Evolutionary conservation across 2,797 vertebrate genomes (phyloP), one percentile per base, ranked within the genome.

Genomic region (Uromys caudimaculatus): DNA sequence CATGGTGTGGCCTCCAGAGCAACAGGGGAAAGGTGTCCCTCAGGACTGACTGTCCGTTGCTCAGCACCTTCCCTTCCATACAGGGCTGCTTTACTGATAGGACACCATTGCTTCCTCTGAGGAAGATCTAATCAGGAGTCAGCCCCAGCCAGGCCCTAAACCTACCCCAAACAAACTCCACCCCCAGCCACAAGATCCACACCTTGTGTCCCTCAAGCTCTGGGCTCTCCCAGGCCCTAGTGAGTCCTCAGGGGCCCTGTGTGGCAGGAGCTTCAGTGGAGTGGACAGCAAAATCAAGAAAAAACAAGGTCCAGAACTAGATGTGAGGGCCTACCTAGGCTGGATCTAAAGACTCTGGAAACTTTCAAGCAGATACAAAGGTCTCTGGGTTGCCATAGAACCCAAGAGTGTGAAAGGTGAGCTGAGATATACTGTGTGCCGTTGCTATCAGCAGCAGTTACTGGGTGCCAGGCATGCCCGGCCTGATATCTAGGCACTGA

Each of bases 291-390:
- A 81, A 67, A 71, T 32, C 71, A 78, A 73, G 79, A 77, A 38
- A 32, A 32, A 11, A 1, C 38, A 38, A 47, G 23, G 0, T 50
- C 52, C 64, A 19, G 23, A 69, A 29, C 4, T 5, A 29, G 58
- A 73, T 24, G 0, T 11, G 0, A 84, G 64, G 54, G 44, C n/a
- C 67, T 75, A 2, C 47, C 50, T 76, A 71, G 44, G 41, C 56
- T 50, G n/a, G 54, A 64, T 54, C 13, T 6, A 44, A 52, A 58
- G 79, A 38, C 50, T 95, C 95, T 92, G 64, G 95, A 95, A 89
- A 91, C 67, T 83, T 97, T 56, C 1, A 32, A n/a, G 56, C 76
- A 62, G 81, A 60, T 4, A 3, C 29, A 38, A 21, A 92, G 38
- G 44, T 50, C 75, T 54, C 77, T 35, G 69, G 76, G 69, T 83